Evolutionary conservation across 2,797 vertebrate species (phyloP).

Genomic region (Chaunax sp.): DNA sequence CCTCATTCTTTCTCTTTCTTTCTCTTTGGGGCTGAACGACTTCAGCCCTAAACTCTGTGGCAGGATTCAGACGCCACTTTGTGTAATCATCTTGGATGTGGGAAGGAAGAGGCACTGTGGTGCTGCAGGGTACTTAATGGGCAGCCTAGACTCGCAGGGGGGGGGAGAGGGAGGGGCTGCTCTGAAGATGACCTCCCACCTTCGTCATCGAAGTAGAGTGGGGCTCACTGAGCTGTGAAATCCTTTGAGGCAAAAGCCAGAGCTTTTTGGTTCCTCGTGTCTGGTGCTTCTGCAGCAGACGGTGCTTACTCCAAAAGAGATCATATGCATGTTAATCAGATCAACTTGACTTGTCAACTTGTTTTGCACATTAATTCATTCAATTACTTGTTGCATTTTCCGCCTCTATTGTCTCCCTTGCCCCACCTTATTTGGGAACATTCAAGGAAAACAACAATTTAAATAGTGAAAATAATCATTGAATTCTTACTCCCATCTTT

Average conservation of each 20-base stretch:
- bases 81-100: slow-evolving; percentile 44
- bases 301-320: neutral
- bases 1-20: neutral
- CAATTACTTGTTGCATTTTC: neutral
- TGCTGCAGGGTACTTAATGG: slow-evolving; percentile 40
- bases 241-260: slow-evolving; percentile 17
- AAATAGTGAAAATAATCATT: neutral
- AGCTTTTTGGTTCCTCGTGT: slow-evolving; percentile 12
- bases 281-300: neutral
- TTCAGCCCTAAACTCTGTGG: slow-evolving; percentile 38
- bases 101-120: slow-evolving; percentile 21
- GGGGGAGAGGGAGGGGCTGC: neutral
- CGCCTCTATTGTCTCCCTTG: neutral
- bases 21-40: slow-evolving; percentile 29
- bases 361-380: no score
- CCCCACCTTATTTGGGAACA: neutral
- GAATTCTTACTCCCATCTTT: neutral
- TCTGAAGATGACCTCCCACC: slow-evolving; percentile 45
- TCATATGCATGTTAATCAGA: neutral
- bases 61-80: slow-evolving; percentile 60
- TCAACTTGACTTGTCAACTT: slow-evolving; percentile 3
- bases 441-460: neutral
- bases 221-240: slow-evolving; percentile 44
- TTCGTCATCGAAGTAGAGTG: slow-evolving; percentile 30
- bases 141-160: slow-evolving; percentile 13